Evolutionary conservation across 1,140 invertebrate species (phyloP), one percentile per base, ranked within the genome.

Genomic region (Gyrodactylus salaris): DNA sequence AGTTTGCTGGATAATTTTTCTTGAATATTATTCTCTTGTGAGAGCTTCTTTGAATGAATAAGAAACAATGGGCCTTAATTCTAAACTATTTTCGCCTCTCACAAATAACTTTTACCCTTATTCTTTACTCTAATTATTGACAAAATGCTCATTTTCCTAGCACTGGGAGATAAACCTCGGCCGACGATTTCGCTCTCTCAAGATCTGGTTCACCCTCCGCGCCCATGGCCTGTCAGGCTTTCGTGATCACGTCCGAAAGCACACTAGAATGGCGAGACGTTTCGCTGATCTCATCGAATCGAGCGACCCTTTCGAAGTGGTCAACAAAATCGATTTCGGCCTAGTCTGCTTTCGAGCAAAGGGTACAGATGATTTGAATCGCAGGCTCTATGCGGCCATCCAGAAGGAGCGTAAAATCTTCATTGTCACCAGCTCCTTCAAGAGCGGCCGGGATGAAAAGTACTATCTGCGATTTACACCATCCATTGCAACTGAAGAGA

Each of bases 81-180:
- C n/a, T n/a, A n/a, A n/a, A n/a, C n/a, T n/a, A n/a, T n/a, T n/a
- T n/a, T n/a, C n/a, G n/a, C n/a, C n/a, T n/a, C n/a, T n/a, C n/a
- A n/a, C n/a, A n/a, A n/a, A n/a, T n/a, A 19, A 19, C 16, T 54
- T 54, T 54, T 54, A 54, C 21, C 16, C 16, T 54, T 54, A 21
- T 16, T 19, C 34, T 54, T 54, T 54, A 19, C 21, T 54, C 16
- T 54, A 19, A 21, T 54, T 19, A 54, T 19, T 54, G 16, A 19
- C 21, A 19, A 54, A 54, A 54, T 54, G 21, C 21, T 54, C 21
- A 54, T 22, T 2, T 69, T 2, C 25, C 1, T 69, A 93, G 84
- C 88, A 96, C 78, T 93, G 90, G 89, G 89, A 93, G 82, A 91
- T 96, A 77, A 85, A 89, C 7, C 79, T 95, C 34, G 89, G 90